Conservation (phyloP, 2,888 invertebrate species). For the Amphipyra tragopoginis region DNA sequence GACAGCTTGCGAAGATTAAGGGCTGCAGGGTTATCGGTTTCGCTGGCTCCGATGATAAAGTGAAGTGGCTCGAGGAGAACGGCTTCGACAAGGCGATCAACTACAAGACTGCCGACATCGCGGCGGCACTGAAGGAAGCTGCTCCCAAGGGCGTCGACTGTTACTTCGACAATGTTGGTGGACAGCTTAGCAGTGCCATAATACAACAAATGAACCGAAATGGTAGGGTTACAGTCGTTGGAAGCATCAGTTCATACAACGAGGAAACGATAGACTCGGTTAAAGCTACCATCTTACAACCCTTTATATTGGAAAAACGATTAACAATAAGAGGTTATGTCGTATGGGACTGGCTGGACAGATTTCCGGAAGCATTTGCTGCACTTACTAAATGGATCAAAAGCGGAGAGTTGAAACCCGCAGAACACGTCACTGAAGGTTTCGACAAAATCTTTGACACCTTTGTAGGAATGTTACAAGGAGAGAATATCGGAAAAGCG, state of each 20-base stretch:
- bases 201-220: conserved; percentile 89
- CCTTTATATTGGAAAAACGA: conserved; percentile 88
- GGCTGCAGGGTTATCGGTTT: conserved; percentile 92
- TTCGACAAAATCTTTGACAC: conserved; percentile 92
- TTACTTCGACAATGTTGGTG: conserved; percentile 94
- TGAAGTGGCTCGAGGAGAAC: conserved; percentile 88
- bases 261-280: conserved; percentile 63
- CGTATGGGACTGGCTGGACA: conserved; percentile 85
- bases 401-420: conserved; percentile 91
- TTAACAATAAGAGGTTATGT: conserved; percentile 91
- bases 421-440: conserved; percentile 92
- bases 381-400: conserved; percentile 90
- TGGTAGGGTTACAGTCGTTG: conserved; percentile 90
- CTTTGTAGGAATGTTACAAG: conserved; percentile 91
- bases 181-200: conserved; percentile 89
- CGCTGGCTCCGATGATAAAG: conserved; percentile 84
- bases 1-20: conserved; percentile 94
- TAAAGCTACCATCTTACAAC: conserved; percentile 86
- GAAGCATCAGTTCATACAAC: conserved; percentile 78
- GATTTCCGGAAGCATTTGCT: conserved; percentile 90
- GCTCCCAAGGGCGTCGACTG: conserved; percentile 92
- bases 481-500: conserved; percentile 89
- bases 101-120: conserved; percentile 90
- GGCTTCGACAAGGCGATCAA: conserved; percentile 93
- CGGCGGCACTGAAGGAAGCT: conserved; percentile 85